Percentiles rank a stretch among this genome's conserved stretches.
phyloP scores from a whole-genome alignment of 2,888 invertebrate genomes.

The Argynnis bischoffii region DNA sequence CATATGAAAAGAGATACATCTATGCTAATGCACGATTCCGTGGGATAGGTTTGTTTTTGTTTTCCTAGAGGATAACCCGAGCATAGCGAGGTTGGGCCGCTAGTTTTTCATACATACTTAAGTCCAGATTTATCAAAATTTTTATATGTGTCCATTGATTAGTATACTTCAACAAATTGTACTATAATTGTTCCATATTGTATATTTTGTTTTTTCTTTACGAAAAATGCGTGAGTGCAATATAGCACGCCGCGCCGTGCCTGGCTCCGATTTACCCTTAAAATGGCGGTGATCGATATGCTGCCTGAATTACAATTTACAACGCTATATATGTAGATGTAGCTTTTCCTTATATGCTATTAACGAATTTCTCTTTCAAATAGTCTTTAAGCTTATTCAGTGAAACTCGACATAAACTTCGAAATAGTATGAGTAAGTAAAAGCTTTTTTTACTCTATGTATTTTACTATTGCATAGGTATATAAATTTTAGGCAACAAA shows the following conservation, averaged over 20 bases:
- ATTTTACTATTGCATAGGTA: too few relatives aligned
- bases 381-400: not conserved
- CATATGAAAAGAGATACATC: not conserved
- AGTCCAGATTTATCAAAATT: not conserved
- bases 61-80: too few relatives aligned
- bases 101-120: not conserved
- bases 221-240: slow-evolving; percentile 59
- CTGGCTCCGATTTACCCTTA: slow-evolving; percentile 68
- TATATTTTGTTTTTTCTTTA: slow-evolving; percentile 21
- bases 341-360: slow-evolving; percentile 9
- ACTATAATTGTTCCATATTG: not conserved
- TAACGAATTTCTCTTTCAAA: slow-evolving; percentile 1
- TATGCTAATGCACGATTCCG: too few relatives aligned
- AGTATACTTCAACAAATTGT: too few relatives aligned
- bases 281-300: slow-evolving; percentile 58
- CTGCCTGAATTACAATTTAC: slow-evolving; percentile 28
- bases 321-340: slow-evolving; percentile 12
- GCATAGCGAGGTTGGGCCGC: too few relatives aligned
- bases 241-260: slow-evolving; percentile 61
- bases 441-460: too few relatives aligned
- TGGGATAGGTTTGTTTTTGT: too few relatives aligned
- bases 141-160: too few relatives aligned
- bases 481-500: too few relatives aligned
- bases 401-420: not conserved
- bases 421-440: too few relatives aligned